phyloP scores from a whole-genome alignment of 2,888 invertebrate species.

The Anthrax anthrax region DNA sequence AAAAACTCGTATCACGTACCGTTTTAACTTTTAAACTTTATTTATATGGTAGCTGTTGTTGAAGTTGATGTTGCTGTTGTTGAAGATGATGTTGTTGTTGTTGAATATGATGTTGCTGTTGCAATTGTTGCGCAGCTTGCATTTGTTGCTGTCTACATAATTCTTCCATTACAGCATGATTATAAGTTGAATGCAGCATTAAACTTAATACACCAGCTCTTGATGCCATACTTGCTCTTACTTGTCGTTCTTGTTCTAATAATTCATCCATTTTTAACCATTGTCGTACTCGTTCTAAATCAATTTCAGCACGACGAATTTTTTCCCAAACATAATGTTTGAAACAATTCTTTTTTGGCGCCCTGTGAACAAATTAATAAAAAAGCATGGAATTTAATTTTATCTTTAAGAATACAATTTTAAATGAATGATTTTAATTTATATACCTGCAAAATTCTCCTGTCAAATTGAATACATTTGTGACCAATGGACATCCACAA shows the following conservation, averaged over 20 bases:
- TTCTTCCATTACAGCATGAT: constrained; percentile 79
- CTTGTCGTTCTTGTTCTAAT: constrained; percentile 82
- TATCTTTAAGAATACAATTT: neutral
- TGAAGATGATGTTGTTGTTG: too few species aligned
- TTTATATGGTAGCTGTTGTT: too few species aligned
- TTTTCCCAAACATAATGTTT: constrained; percentile 96
- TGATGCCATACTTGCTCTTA: constrained; percentile 54
- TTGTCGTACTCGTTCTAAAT: constrained; percentile 81
- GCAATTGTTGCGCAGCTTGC: neutral
- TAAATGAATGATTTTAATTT: neutral
- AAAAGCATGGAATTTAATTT: neutral
- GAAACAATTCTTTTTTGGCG: constrained; percentile 79
- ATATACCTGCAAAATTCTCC: constrained; percentile 62
- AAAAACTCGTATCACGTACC: too few species aligned
- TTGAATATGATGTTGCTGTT: neutral
- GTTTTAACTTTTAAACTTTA: too few species aligned
- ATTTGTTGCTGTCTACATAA: constrained; percentile 29
- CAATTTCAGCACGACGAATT: constrained; percentile 81
- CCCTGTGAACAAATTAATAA: constrained; percentile 29
- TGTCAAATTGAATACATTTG: constrained; percentile 67
- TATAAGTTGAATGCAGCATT: constrained; percentile 93
- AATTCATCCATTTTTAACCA: constrained; percentile 91
- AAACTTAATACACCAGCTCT: constrained; percentile 85
- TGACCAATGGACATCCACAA: constrained; percentile 84
- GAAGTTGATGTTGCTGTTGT: too few species aligned